Evolutionary conservation across 2,888 invertebrate genomes (phyloP).

Genomic region (Oscheius sp.): DNA sequence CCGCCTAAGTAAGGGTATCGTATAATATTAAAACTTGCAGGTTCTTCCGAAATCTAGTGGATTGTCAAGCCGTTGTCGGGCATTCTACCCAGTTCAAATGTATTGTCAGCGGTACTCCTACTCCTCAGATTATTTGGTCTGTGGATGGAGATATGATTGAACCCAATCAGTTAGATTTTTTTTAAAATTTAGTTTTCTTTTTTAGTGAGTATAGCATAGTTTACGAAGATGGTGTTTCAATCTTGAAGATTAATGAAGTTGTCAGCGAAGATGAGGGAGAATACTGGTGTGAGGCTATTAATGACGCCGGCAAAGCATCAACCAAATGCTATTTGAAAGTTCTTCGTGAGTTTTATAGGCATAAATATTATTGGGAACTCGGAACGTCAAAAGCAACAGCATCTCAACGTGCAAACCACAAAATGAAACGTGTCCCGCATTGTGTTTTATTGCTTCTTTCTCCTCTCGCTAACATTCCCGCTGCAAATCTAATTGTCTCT

Average conservation of each 20-base stretch:
- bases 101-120: conserved; percentile 71
- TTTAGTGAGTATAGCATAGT: conserved; percentile 65
- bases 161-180: conserved; percentile 53
- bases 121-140: conserved; percentile 69
- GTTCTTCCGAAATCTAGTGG: conserved; percentile 46
- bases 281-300: conserved; percentile 84
- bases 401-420: conserved; percentile 34
- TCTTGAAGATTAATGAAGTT: conserved; percentile 59
- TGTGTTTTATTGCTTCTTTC: conserved; percentile 27
- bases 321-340: conserved; percentile 73
- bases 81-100: conserved; percentile 64
- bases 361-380: neutral
- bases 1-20: conserved; percentile 39
- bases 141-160: conserved; percentile 67
- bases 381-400: conserved; percentile 23
- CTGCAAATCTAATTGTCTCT: conserved; percentile 19
- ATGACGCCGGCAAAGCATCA: conserved; percentile 83
- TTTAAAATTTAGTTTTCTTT: neutral
- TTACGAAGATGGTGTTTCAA: conserved; percentile 67
- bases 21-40: neutral
- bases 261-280: conserved; percentile 83
- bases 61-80: conserved; percentile 44
- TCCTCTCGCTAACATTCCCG: conserved; percentile 28
- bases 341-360: conserved; percentile 57
- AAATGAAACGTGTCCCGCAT: conserved; percentile 34